phyloP scores from a whole-genome alignment of 2,888 invertebrate species.

The Lacanobia oleracea region DNA sequence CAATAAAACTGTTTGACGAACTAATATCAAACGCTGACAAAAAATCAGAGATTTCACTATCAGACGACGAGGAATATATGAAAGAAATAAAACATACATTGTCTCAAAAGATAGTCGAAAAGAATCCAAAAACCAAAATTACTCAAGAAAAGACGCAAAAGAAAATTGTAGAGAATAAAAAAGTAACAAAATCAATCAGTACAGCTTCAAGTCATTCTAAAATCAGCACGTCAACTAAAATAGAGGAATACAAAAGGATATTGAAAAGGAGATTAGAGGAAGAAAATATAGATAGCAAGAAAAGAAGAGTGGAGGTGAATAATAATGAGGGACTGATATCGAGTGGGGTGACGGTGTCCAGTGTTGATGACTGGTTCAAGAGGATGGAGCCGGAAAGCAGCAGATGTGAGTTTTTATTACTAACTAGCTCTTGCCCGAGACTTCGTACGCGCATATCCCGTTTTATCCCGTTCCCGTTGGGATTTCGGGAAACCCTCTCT shows the following conservation, averaged over 20 bases:
- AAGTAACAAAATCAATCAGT: constrained; percentile 9
- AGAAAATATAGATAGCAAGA: constrained; percentile 59
- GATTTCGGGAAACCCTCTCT: no score
- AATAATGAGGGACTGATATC: constrained; percentile 43
- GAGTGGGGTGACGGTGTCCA: constrained; percentile 69
- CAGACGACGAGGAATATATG: constrained; percentile 63
- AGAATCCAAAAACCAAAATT: not conserved
- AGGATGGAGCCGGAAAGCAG: constrained; percentile 63
- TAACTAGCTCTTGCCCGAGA: no score
- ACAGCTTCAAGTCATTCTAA: constrained; percentile 51
- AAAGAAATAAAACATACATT: constrained; percentile 47
- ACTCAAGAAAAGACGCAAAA: not conserved
- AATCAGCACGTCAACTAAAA: constrained; percentile 58
- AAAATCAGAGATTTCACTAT: constrained; percentile 41
- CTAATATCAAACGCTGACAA: constrained; percentile 49
- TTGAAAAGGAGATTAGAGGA: constrained; percentile 63
- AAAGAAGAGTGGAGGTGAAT: constrained; percentile 57
- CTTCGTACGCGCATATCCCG: no score
- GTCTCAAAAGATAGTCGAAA: constrained; percentile 31
- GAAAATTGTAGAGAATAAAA: constrained; percentile 3
- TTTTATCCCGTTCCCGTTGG: no score
- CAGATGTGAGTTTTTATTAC: constrained; percentile 63
- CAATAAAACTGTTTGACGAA: constrained; percentile 73
- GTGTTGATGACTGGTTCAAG: constrained; percentile 78
- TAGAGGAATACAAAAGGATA: constrained; percentile 30